phyloP scores from a whole-genome alignment of 2,888 invertebrate species.

The Conops quadrifasciatus region DNA sequence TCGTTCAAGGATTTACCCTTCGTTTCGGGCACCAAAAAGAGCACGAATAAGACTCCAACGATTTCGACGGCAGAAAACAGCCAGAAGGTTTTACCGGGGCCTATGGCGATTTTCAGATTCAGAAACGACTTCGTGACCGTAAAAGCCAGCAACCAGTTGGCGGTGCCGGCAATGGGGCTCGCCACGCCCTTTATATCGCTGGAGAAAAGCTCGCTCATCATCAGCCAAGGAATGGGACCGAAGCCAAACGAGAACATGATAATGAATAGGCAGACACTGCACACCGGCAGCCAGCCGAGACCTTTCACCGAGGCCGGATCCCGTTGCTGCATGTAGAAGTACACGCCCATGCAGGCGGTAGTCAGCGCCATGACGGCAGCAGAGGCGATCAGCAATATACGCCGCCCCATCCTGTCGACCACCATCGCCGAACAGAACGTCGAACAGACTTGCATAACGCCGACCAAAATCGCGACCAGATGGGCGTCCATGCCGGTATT shows the following conservation, averaged over 20 bases:
- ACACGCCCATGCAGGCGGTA: conserved; percentile 74
- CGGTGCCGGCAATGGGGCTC: conserved; percentile 79
- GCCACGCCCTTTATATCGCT: conserved; percentile 80
- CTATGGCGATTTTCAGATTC: conserved; percentile 69
- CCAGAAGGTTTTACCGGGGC: conserved; percentile 76
- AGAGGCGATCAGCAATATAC: conserved; percentile 77
- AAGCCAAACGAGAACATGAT: conserved; percentile 84
- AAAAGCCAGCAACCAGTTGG: conserved; percentile 85
- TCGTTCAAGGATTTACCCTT: conserved; percentile 64
- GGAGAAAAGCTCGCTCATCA: conserved; percentile 80
- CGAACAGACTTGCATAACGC: conserved; percentile 77
- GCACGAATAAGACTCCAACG: conserved; percentile 74
- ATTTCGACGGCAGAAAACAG: conserved; percentile 75
- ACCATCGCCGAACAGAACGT: conserved; percentile 77
- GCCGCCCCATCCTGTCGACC: conserved; percentile 83
- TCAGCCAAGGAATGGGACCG: conserved; percentile 84
- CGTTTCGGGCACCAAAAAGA: conserved; percentile 71
- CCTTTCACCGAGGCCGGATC: conserved; percentile 62
- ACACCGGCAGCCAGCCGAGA: conserved; percentile 78
- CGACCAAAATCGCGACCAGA: conserved; percentile 79
- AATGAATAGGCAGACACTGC: conserved; percentile 79
- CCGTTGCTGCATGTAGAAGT: conserved; percentile 68
- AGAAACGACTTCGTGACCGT: conserved; percentile 79
- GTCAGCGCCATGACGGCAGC: conserved; percentile 76
- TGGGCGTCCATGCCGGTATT: conserved; percentile 68